phyloP scores from a whole-genome alignment of 2,888 invertebrate genomes.

The Melinaea marsaeus region DNA sequence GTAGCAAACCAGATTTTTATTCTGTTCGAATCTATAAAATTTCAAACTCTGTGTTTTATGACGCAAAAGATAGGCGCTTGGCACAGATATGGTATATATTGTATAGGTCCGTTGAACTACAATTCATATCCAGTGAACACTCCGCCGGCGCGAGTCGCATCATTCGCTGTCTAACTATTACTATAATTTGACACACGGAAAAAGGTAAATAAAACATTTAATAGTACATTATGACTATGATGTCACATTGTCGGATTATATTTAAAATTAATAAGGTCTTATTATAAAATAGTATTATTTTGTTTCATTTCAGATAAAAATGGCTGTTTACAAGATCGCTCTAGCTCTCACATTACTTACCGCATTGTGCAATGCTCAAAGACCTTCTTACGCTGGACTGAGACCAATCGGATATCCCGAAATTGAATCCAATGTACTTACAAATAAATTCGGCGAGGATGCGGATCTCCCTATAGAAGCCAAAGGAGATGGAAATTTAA shows the following conservation, averaged over 20 bases:
- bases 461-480: conserved; percentile 76
- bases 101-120: conserved; percentile 5
- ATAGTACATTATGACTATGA: too few species aligned
- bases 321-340: conserved; percentile 27
- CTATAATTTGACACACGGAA: not conserved
- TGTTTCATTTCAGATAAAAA: conserved; percentile 1
- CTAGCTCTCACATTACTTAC: conserved; percentile 22
- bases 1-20: too few species aligned
- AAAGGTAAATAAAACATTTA: conserved; percentile 18
- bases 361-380: conserved; percentile 60
- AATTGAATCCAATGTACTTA: conserved; percentile 50
- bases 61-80: not conserved
- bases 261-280: too few species aligned
- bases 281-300: too few species aligned
- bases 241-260: too few species aligned
- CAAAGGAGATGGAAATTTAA: conserved; percentile 31
- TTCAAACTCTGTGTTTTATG: not conserved
- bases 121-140: conserved; percentile 7
- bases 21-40: too few species aligned
- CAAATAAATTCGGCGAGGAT: conserved; percentile 71
- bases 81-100: conserved; percentile 10
- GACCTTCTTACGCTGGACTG: conserved; percentile 81
- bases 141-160: conserved; percentile 6
- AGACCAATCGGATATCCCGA: conserved; percentile 79
- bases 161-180: not conserved